Conservation (phyloP, 64 coral and sea anemone species). For the Cladopsammia gracilis region DNA sequence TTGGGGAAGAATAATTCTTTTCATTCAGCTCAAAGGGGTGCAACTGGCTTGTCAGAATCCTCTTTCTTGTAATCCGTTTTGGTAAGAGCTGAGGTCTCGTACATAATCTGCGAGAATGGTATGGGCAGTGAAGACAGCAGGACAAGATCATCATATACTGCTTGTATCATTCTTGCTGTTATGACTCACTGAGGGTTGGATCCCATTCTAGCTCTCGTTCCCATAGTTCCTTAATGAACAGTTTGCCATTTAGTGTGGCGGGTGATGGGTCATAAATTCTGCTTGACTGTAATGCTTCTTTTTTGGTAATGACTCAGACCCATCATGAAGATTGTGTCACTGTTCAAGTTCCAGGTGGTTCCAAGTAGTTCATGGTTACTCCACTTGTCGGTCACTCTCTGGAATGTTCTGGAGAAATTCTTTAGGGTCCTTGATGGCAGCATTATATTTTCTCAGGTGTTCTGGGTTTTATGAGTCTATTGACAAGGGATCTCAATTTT, state of each 20-base stretch:
- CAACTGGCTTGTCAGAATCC: not conserved
- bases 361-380: conserved; percentile 37
- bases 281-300: conserved; percentile 18
- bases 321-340: conserved; percentile 7
- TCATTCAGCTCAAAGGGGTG: conserved; percentile 35
- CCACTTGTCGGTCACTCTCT: conserved; percentile 24
- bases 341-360: conserved; percentile 39
- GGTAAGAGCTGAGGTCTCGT: conserved; percentile 5
- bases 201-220: conserved; percentile 39
- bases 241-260: conserved; percentile 32
- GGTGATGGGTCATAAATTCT: conserved; percentile 59
- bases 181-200: not conserved
- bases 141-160: not conserved
- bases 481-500: conserved; percentile 38
- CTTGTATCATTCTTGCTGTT: conserved; percentile 36
- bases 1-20: conserved; percentile 27
- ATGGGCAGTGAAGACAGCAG: not conserved
- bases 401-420: conserved; percentile 38
- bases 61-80: not conserved
- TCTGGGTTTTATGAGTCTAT: conserved; percentile 44
- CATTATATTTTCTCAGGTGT: not conserved
- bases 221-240: conserved; percentile 54
- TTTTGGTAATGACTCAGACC: not conserved
- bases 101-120: not conserved
- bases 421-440: conserved; percentile 45